Evolutionary conservation across 37 sponge, comb jelly and placozoan genomes (phyloP), one percentile per base, ranked within the genome.

Genomic region (Ianthella basta): DNA sequence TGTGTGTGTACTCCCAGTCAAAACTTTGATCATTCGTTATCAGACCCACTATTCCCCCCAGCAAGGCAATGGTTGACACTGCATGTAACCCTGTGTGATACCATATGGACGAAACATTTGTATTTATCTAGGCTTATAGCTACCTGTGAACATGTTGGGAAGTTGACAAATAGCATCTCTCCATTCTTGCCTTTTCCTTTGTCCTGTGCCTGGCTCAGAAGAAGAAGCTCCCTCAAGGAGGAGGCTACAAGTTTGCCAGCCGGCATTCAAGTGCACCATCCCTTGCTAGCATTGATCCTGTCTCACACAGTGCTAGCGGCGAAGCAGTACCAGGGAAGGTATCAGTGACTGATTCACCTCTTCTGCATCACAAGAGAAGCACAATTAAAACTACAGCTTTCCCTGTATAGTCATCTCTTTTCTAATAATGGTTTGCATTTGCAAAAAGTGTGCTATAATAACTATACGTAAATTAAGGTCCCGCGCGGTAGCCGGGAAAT

Each of bases 251-350:
- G n/a, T 8, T 34, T 34, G 34, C 20, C 15, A 24, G 36, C 15
- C 82, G 82, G 19, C 68, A 88, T 63, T 30, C 89, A 18, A 89
- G 89, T 81, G 89, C 89, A 13, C 89, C 89, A 25, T 84, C 89
- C 6, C 89, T 89, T 37, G 64, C 79, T 30, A 77, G 80, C 23
- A n/a, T 78, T 83, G 13, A 15, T 0, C 0, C 36, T 53, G 50
- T 23, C 18, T 66, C 27, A 55, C 37, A 40, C 32, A 39, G 53
- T 40, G 15, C 54, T 44, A 44, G 6, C 50, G 8, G 50, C 3
- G 50, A 44, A 44, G 50, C 8, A 44, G 50, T 3, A 44, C 50
- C 50, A 36, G 54, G 78, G 15, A 75, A 18, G 37, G 70, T 69
- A 33, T 69, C 70, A 32, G 19, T 69, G 70, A 75, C 18, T 13